A percentile compares a stretch with the other conserved stretches of the same genome.
Conservation (phyloP, 2,888 invertebrate genomes). For the Plemyria rubiginata region DNA sequence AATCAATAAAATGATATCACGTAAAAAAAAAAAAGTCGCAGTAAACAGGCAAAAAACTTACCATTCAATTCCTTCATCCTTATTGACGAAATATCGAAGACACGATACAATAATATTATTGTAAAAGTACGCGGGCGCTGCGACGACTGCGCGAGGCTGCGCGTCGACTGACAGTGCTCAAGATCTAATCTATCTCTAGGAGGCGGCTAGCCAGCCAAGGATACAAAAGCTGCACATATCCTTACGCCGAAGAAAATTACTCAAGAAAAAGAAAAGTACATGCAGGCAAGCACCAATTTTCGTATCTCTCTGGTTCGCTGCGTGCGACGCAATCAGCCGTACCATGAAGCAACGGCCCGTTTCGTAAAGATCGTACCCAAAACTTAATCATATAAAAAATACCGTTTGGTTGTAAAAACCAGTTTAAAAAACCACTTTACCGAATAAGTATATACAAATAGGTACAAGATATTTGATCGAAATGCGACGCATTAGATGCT, state of each 20-base stretch:
- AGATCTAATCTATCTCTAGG: conserved; percentile 45
- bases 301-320: too few relatives aligned
- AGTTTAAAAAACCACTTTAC: background rate
- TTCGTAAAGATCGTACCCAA: too few relatives aligned
- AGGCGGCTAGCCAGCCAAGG: conserved; percentile 32
- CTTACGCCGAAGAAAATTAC: conserved; percentile 11
- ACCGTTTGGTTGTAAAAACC: background rate
- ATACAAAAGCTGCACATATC: conserved; percentile 19
- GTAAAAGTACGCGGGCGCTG: conserved; percentile 22
- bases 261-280: background rate
- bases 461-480: background rate
- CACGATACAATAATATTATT: conserved; percentile 3
- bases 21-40: conserved; percentile 8
- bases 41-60: conserved; percentile 44
- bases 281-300: background rate
- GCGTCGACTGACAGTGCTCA: conserved; percentile 39
- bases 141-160: conserved; percentile 44
- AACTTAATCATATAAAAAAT: too few relatives aligned
- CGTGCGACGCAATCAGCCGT: too few relatives aligned
- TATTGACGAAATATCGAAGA: conserved; percentile 1
- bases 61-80: conserved; percentile 50
- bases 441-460: background rate
- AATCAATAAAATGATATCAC: conserved; percentile 14
- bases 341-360: too few relatives aligned
- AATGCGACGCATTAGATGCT: conserved; percentile 1